These are phyloP conservation scores for Philereme transversata DNA, from an alignment of 2,888 invertebrate species.

Conservation along the genomic window DNA sequence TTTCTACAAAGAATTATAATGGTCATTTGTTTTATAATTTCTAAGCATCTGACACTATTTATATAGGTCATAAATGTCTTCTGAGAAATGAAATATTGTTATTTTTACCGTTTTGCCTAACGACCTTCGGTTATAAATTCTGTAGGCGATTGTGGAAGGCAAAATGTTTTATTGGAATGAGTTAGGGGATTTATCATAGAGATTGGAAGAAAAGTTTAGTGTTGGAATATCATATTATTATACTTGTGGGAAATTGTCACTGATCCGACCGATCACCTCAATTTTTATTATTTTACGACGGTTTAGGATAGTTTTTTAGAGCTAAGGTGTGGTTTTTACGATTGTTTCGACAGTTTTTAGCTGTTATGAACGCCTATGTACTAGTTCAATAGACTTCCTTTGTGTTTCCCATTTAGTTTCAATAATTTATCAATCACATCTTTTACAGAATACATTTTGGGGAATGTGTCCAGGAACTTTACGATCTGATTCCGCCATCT, in stretches of 20 bases:
- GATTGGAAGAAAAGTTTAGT: conserved; percentile 8
- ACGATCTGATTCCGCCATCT: no score
- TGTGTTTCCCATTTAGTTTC: no score
- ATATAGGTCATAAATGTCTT: conserved; percentile 37
- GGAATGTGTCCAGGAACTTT: no score
- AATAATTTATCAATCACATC: no score
- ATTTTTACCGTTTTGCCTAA: conserved; percentile 37
- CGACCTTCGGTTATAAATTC: conserved; percentile 33
- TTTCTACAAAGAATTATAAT: conserved; percentile 36
- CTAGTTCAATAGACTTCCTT: no score
- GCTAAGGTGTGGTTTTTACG: neutral
- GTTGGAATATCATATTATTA: neutral
- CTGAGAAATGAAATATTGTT: conserved; percentile 37
- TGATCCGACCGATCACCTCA: neutral
- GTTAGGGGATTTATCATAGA: conserved; percentile 11
- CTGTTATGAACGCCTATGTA: no score
- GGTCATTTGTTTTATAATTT: conserved; percentile 39
- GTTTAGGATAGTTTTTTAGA: neutral
- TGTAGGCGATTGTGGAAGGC: conserved; percentile 34
- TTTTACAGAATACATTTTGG: no score
- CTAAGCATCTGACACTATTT: conserved; percentile 28
- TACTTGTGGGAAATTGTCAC: conserved; percentile 1
- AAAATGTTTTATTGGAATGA: conserved; percentile 39
- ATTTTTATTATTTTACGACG: neutral
- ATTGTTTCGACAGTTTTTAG: no score